These are phyloP conservation scores for Drosophila suboccidentalis DNA, from an alignment of 2,888 invertebrate species.

Conservation along the genomic window DNA sequence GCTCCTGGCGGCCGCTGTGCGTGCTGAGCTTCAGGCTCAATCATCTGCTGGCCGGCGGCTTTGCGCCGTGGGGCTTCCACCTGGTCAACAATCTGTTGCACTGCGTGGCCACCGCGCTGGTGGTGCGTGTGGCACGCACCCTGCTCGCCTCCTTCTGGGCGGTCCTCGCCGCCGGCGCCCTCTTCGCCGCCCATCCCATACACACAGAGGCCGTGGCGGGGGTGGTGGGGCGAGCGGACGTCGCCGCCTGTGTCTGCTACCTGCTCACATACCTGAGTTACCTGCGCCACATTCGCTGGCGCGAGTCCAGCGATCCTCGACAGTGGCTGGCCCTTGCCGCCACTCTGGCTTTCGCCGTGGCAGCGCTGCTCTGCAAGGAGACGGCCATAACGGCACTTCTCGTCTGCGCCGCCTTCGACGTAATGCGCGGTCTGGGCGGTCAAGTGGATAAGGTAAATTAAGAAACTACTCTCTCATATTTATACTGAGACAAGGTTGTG, in stretches of 20 bases:
- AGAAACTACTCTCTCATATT: too few species aligned
- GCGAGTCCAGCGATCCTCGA: constrained; percentile 86
- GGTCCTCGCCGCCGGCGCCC: constrained; percentile 91
- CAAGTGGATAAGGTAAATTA: constrained; percentile 86
- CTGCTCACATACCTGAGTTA: constrained; percentile 95
- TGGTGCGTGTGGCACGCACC: constrained; percentile 91
- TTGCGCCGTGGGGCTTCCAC: constrained; percentile 94
- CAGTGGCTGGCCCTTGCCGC: constrained; percentile 88
- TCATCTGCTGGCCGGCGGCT: constrained; percentile 91
- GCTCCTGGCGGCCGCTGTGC: constrained; percentile 97
- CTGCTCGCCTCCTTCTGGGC: constrained; percentile 90
- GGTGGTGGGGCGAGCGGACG: constrained; percentile 97
- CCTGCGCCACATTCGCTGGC: constrained; percentile 90
- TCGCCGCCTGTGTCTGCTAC: constrained; percentile 96
- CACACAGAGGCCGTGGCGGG: constrained; percentile 99
- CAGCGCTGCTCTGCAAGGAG: constrained; percentile 97
- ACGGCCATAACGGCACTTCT: constrained; percentile 97
- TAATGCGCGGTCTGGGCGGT: constrained; percentile 87
- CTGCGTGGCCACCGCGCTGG: constrained; percentile 93
- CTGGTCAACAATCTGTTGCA: constrained; percentile 94
- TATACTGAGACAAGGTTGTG: too few species aligned
- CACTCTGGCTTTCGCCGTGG: constrained; percentile 89
- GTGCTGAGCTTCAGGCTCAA: constrained; percentile 95
- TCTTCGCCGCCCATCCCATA: constrained; percentile 98
- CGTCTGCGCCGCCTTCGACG: constrained; percentile 95